These are phyloP conservation scores for Ectemnius continuus DNA, from an alignment of 2,888 invertebrate species.

Conservation along the genomic window DNA sequence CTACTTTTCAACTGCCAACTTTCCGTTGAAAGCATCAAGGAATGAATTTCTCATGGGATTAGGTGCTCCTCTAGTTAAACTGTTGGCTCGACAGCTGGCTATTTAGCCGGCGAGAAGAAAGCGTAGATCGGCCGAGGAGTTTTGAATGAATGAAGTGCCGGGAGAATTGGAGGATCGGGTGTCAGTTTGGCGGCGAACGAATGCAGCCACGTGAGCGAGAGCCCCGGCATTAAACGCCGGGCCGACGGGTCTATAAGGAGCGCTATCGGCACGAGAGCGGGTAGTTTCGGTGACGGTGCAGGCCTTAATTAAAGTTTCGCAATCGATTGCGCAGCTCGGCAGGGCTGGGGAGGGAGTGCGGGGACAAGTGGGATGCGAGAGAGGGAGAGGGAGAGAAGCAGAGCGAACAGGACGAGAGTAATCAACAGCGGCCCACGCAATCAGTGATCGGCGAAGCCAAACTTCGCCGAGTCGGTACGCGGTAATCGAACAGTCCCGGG, in stretches of 20 bases:
- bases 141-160: not conserved
- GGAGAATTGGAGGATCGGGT: not conserved
- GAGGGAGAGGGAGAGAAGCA: not conserved
- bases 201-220: conserved; percentile 13
- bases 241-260: conserved; percentile 30
- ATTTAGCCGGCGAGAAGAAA: not conserved
- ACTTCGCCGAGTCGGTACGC: conserved; percentile 56
- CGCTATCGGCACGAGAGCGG: conserved; percentile 44
- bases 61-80: too few species aligned
- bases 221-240: too few species aligned
- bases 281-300: conserved; percentile 58
- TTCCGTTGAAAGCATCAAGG: too few species aligned
- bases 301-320: conserved; percentile 67
- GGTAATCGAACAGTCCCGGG: conserved; percentile 49
- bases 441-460: conserved; percentile 63
- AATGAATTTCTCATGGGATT: too few species aligned
- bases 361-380: not conserved
- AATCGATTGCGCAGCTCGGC: conserved; percentile 52
- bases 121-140: conserved; percentile 6
- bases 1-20: too few species aligned
- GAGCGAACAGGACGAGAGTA: conserved; percentile 52
- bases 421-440: conserved; percentile 65
- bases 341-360: conserved; percentile 24
- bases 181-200: conserved; percentile 4
- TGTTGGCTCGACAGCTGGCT: not conserved